Conservation (phyloP, 2,888 invertebrate genomes). For the Drosophila subsilvestris region DNA sequence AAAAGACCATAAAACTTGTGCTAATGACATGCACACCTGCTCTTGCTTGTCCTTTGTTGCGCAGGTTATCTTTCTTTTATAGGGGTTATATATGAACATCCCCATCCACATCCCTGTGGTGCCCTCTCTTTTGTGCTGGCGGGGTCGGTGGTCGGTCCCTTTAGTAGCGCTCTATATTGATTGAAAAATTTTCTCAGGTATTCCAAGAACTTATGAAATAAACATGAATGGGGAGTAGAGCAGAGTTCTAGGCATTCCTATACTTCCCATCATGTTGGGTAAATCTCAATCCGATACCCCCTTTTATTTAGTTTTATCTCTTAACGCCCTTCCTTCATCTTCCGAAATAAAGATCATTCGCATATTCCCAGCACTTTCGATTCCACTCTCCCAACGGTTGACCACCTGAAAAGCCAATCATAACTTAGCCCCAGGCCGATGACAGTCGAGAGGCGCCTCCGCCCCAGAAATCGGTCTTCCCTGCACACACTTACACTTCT, state of each 20-base stretch:
- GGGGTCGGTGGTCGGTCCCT: too few species aligned
- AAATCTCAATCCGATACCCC: neutral
- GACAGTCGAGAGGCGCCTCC: slow-evolving; percentile 31
- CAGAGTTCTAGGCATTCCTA: neutral
- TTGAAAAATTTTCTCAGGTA: neutral
- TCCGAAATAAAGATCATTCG: neutral
- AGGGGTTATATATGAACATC: slow-evolving; percentile 17
- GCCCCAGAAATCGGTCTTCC: slow-evolving; percentile 53
- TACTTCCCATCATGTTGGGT: too few species aligned
- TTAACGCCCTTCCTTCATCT: neutral
- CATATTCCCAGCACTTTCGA: slow-evolving; percentile 52
- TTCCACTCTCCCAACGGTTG: slow-evolving; percentile 35
- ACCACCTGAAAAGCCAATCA: slow-evolving; percentile 60
- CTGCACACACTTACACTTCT: slow-evolving; percentile 33
- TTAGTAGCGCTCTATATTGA: slow-evolving; percentile 3
- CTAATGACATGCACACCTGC: slow-evolving; percentile 78
- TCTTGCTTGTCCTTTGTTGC: slow-evolving; percentile 68
- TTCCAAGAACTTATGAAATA: slow-evolving; percentile 6
- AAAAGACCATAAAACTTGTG: slow-evolving; percentile 68
- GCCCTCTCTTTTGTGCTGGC: slow-evolving; percentile 20
- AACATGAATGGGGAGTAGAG: neutral
- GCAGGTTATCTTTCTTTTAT: slow-evolving; percentile 44
- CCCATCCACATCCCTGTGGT: slow-evolving; percentile 2
- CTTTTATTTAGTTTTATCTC: neutral
- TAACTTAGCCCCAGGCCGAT: slow-evolving; percentile 47